Conservation (phyloP, 2,113 vertebrate species). For the Rhipidura dahli region DNA sequence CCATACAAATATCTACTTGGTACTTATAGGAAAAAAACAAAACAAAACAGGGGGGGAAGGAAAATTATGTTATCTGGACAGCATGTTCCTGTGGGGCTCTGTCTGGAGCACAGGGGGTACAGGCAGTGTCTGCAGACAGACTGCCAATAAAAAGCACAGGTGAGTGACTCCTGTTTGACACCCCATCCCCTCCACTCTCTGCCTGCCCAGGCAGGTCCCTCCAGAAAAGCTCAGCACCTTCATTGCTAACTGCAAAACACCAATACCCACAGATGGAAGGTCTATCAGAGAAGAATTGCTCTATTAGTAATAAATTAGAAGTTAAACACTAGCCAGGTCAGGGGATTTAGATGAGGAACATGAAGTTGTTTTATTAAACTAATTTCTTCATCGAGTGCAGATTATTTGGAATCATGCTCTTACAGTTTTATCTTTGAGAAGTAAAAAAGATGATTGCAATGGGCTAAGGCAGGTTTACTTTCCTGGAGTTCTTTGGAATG, state of each 20-base stretch:
- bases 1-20: not conserved
- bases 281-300: not conserved
- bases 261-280: not conserved
- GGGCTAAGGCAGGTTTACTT: conserved; percentile 65
- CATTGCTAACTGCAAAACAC: not conserved
- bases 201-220: not conserved
- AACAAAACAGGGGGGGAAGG: fast-evolving
- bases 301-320: not conserved
- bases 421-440: conserved; percentile 13
- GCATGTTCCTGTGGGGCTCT: not conserved
- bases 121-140: not conserved
- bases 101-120: not conserved
- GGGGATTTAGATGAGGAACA: not conserved
- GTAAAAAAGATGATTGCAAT: not conserved
- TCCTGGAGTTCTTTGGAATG: conserved; percentile 44
- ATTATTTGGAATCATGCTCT: not conserved
- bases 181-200: not conserved
- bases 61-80: not conserved
- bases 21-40: not conserved
- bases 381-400: not conserved
- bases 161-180: fast-evolving
- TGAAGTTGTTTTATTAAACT: not conserved
- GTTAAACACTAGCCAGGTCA: not conserved
- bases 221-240: not conserved
- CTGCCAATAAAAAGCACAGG: not conserved